Evolutionary conservation across 2,113 vertebrate genomes (phyloP), one percentile per base, ranked within the genome.

Genomic region (Suricata suricatta): DNA sequence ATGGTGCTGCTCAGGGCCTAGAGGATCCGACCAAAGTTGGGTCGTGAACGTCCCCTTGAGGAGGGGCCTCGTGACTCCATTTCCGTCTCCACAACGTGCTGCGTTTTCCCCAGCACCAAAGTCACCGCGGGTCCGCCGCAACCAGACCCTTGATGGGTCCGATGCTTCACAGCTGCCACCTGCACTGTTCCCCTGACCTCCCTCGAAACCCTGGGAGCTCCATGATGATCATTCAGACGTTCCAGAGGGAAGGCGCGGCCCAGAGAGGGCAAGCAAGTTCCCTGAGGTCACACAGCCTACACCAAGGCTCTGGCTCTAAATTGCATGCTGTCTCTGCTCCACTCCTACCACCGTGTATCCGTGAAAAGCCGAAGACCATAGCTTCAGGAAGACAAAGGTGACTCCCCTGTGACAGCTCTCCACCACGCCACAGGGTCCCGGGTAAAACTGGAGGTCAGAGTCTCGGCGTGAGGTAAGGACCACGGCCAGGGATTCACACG

Each of bases 81-180:
- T 17, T 44, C 17, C 17, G 17, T 31, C 57, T 47, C 64, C 21
- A 2, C 2, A 3, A 60, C 2, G 5, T 44, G 31, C 25, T 2
- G 8, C 13, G 7, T 54, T n/a, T n/a, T 38, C 71, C 23, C 31
- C 35, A 23, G 25, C 8, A 16, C 52, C 90, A 2, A 12, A 16
- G 74, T n/a, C 41, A n/a, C 14, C 0, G 27, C 41, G 17, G 7
- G 16, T n/a, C 11, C 1, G 33, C 50, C 68, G 23, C 3, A 4
- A 0, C 35, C 15, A 2, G 0, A 21, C 64, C 64, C 35, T 21
- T 33, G 16, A 54, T 9, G 66, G 17, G 21, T 7, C 0, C 1
- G 27, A 21, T 25, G 52, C 41, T 17, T 57, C 85, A 5, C 1
- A 0, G 19, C 63, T 23, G 47, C 13, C 12, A 50, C 50, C 50